phyloP scores from a whole-genome alignment of 2,797 vertebrate species.

The Heliangelus exortis region DNA sequence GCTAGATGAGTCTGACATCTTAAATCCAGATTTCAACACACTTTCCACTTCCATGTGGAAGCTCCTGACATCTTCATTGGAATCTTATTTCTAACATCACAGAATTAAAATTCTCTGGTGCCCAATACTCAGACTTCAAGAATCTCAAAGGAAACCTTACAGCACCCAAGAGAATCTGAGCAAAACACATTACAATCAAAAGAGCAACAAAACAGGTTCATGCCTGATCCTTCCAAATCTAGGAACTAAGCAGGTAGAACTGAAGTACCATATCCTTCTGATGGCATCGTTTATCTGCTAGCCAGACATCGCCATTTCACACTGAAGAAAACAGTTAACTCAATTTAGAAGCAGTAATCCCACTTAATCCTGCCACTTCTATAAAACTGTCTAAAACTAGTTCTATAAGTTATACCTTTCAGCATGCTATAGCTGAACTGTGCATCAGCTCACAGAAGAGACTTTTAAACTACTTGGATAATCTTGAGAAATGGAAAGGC shows the following conservation, averaged over 20 bases:
- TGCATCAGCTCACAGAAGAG: fast-evolving
- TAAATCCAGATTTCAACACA: not conserved
- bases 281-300: not conserved
- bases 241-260: not conserved
- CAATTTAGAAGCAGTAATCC: not conserved
- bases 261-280: not conserved
- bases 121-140: not conserved
- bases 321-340: not conserved
- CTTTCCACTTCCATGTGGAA: not conserved
- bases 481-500: not conserved
- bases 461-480: not conserved
- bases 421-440: not conserved
- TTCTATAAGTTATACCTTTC: not conserved
- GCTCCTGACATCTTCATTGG: not conserved
- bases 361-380: not conserved
- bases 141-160: not conserved
- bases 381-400: not conserved
- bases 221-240: not conserved
- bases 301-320: not conserved
- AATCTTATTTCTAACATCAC: not conserved
- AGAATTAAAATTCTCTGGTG: not conserved
- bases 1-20: not conserved
- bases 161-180: not conserved
- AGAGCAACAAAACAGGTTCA: not conserved
- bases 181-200: not conserved